Evolutionary conservation across 2,888 invertebrate genomes (phyloP).

Genomic region (Orthosia gothica): DNA sequence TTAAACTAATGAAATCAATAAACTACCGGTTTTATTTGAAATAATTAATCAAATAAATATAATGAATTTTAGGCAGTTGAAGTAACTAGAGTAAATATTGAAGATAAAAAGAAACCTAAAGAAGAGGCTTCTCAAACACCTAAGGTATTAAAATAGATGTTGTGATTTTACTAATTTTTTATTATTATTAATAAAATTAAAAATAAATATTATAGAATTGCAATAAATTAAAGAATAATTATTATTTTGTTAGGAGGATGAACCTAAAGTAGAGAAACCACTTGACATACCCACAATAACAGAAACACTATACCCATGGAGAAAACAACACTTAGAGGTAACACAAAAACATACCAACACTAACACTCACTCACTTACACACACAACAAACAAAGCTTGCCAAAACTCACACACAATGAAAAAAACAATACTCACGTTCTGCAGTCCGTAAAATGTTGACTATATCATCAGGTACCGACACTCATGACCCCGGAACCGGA

Average conservation of each 20-base stretch:
- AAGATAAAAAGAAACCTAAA: conserved; percentile 1
- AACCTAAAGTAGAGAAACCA: conserved; percentile 58
- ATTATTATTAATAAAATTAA: no score
- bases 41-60: background rate
- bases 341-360: conserved; percentile 32
- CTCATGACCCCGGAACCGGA: conserved; percentile 79
- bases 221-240: background rate
- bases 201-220: background rate
- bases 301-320: conserved; percentile 74
- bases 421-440: conserved; percentile 30
- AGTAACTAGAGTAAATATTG: conserved; percentile 7
- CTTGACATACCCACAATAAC: conserved; percentile 67
- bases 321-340: conserved; percentile 71
- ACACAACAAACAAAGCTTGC: conserved; percentile 59
- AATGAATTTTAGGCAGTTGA: conserved; percentile 28
- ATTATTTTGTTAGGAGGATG: conserved; percentile 47
- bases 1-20: background rate
- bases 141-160: conserved; percentile 14
- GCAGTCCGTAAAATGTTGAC: conserved; percentile 36
- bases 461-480: conserved; percentile 79
- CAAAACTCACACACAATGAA: conserved; percentile 41
- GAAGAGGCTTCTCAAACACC: background rate
- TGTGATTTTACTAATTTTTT: background rate
- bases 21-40: no score
- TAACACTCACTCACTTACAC: conserved; percentile 50